Evolutionary conservation across 1,140 invertebrate genomes (phyloP), one percentile per base, ranked within the genome.

Genomic region (Meteorus sp.): DNA sequence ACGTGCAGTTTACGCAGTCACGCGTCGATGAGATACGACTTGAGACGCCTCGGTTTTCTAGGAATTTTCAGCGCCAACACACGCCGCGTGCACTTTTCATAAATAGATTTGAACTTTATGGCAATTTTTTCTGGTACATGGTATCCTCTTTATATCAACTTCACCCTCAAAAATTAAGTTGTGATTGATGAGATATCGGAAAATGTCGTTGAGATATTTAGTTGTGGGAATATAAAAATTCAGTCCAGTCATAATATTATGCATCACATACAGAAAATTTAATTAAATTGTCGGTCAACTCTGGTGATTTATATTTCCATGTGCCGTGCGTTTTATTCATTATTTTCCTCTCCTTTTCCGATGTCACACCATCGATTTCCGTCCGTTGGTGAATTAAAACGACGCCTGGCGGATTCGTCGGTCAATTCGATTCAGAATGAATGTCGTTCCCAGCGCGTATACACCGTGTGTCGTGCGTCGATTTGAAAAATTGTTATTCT

Each of bases 1-100:
- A 71, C 71, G 51, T 41, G 50, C 63, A 64, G 52, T 75, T 77
- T 74, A 68, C 68, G 66, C 66, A 69, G 70, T 72, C 71, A 73
- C 74, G 72, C 69, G 66, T 61, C 68, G 65, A 63, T 71, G 66
- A 62, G 55, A 65, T 53, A 48, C 22, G 39, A 33, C 43, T 19
- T 23, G 33, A 50, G 33, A 33, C n/a, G 17, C n/a, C n/a, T 31
- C 9, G 20, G 9, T 1, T 31, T 48, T 29, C 15, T 23, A 23
- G 27, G 20, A 11, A 17, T 31, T 37, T 52, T 19, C 27, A 4
- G 37, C 31, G 51, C 48, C 27, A 55, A 25, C 25, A 41, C 25
- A 20, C 17, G n/a, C 23, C 15, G 9, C 33, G 15, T 37, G 19
- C 35, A 19, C 3, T 27, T 43, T 43, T 31, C 47, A 50, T 50